Evolutionary conservation across 2,113 vertebrate species (phyloP).

Genomic region (Pteruthius melanotis): DNA sequence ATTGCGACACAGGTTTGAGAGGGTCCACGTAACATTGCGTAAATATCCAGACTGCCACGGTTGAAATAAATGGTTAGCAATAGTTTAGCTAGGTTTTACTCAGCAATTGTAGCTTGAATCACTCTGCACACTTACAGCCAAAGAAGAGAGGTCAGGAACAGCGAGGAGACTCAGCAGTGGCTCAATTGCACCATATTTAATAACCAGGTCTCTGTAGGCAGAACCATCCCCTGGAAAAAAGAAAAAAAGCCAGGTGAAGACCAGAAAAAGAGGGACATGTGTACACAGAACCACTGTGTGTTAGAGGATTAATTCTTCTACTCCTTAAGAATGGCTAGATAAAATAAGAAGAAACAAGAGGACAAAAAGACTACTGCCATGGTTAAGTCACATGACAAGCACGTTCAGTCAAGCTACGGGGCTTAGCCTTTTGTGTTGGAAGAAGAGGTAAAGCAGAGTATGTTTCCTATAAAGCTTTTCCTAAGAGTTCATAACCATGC

Average conservation of each 20-base stretch:
- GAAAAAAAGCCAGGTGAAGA: not conserved
- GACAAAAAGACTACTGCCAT: not conserved
- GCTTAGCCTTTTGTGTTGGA: not conserved
- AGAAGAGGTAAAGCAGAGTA: not conserved
- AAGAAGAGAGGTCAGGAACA: constrained; percentile 79
- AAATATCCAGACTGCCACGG: constrained; percentile 81
- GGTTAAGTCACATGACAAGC: not conserved
- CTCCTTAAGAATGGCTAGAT: not conserved
- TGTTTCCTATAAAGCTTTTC: not conserved
- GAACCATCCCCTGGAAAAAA: constrained; percentile 84
- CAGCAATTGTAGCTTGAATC: not conserved
- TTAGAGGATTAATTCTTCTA: not conserved
- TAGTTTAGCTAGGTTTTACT: not conserved
- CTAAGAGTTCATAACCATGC: not conserved
- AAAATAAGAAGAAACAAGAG: not conserved
- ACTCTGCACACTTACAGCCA: constrained; percentile 78
- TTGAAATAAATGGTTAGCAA: not conserved
- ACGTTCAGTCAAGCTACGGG: not conserved
- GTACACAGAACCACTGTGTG: not conserved
- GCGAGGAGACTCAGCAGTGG: constrained; percentile 81
- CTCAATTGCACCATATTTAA: constrained; percentile 85
- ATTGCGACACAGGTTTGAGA: constrained; percentile 98
- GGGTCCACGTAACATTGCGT: constrained; percentile 93
- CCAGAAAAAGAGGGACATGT: not conserved
- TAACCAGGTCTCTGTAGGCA: constrained; percentile 85